These are phyloP conservation scores for Odocoileus virginianus DNA, from an alignment of 2,113 vertebrate genomes.

Conservation along the genomic window DNA sequence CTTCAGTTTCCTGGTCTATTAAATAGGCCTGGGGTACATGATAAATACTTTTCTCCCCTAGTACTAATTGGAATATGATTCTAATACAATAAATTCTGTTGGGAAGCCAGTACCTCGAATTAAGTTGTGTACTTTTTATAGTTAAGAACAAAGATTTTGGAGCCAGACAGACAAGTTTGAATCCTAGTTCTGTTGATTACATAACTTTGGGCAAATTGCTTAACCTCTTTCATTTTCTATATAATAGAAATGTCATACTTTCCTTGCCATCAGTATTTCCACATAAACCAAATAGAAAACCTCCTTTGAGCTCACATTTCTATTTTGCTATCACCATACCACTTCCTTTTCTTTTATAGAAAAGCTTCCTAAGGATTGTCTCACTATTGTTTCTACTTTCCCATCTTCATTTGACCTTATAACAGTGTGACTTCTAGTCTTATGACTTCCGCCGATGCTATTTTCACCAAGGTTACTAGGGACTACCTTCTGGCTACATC, in stretches of 20 bases:
- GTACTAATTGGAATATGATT: neutral
- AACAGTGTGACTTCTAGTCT: neutral
- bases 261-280: neutral
- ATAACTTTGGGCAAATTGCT: neutral
- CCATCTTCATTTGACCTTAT: neutral
- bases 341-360: neutral
- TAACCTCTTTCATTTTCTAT: neutral
- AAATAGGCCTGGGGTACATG: neutral
- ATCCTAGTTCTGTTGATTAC: neutral
- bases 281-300: neutral
- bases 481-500: neutral
- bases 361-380: neutral
- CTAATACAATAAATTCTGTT: neutral
- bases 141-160: neutral
- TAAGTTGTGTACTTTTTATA: neutral
- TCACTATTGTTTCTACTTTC: neutral
- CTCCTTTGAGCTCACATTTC: neutral
- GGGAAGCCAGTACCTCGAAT: neutral
- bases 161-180: neutral
- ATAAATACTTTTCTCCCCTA: neutral
- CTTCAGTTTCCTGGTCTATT: neutral
- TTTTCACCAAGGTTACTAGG: neutral
- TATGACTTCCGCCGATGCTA: neutral
- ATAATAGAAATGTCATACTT: neutral
- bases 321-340: neutral